Percentiles rank a stretch among this genome's conserved stretches.
These are phyloP conservation scores for Archips xylosteana DNA, from an alignment of 2,888 invertebrate species.

Conservation along the genomic window DNA sequence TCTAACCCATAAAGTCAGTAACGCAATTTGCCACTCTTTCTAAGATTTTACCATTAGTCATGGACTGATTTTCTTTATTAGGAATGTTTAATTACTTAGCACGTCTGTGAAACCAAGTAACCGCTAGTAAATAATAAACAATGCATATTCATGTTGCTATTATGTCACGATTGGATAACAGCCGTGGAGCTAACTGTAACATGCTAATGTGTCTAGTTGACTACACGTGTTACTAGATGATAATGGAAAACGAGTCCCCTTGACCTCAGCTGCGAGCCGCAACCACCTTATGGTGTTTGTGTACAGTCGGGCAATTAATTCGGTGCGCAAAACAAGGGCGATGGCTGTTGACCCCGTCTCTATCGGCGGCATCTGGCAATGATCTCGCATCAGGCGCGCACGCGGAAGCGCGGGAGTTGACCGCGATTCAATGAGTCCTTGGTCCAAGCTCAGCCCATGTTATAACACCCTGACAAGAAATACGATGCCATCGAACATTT, in stretches of 20 bases:
- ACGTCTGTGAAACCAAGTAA: conserved; percentile 12
- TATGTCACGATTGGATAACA: conserved; percentile 28
- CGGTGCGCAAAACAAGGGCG: conserved; percentile 82
- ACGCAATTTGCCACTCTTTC: background rate
- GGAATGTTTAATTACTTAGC: background rate
- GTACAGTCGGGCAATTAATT: conserved; percentile 68
- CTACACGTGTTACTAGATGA: conserved; percentile 34
- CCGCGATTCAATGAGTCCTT: conserved; percentile 74
- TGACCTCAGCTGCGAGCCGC: conserved; percentile 63
- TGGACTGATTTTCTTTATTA: background rate
- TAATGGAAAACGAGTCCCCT: conserved; percentile 58
- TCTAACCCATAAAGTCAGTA: background rate
- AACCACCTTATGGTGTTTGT: conserved; percentile 55
- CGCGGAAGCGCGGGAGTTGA: conserved; percentile 79
- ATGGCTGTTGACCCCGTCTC: conserved; percentile 84
- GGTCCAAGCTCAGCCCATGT: conserved; percentile 33
- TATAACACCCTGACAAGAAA: conserved; percentile 40
- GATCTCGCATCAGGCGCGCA: conserved; percentile 72
- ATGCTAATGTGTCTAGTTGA: conserved; percentile 21
- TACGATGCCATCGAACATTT: conserved; percentile 32
- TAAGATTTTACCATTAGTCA: background rate
- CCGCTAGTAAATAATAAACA: conserved; percentile 9
- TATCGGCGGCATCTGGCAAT: conserved; percentile 83
- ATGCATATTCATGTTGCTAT: conserved; percentile 12
- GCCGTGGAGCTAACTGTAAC: conserved; percentile 34